These are phyloP conservation scores for Eilema sororculum DNA, from an alignment of 2,888 invertebrate species.

Conservation along the genomic window DNA sequence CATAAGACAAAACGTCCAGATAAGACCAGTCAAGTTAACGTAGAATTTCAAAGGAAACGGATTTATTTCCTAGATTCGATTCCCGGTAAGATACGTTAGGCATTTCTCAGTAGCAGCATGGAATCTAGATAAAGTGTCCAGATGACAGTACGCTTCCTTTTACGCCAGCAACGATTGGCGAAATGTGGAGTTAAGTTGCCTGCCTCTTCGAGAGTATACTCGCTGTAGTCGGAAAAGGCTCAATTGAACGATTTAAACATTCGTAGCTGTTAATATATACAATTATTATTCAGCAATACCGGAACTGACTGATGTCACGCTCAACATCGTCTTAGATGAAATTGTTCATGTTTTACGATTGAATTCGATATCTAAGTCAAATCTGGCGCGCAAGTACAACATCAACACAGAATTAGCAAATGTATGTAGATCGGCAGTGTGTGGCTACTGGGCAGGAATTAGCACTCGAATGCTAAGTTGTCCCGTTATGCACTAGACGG, in stretches of 20 bases:
- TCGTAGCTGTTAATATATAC: constrained; percentile 1
- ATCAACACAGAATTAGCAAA: constrained; percentile 21
- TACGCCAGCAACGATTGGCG: neutral
- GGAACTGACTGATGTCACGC: constrained; percentile 16
- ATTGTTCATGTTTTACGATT: constrained; percentile 8
- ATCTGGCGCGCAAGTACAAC: neutral
- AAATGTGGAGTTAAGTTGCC: neutral
- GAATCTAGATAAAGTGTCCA: neutral
- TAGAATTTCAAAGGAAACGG: neutral
- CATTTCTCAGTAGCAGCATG: neutral
- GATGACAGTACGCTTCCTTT: neutral
- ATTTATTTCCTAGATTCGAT: neutral
- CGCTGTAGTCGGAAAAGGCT: constrained; percentile 15
- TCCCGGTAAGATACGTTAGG: neutral
- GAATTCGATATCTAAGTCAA: constrained; percentile 1
- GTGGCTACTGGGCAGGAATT: constrained; percentile 20
- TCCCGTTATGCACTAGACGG: constrained; percentile 18
- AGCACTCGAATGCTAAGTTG: constrained; percentile 20
- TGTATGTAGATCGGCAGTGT: constrained; percentile 12
- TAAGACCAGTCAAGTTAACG: neutral
- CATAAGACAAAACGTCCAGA: neutral
- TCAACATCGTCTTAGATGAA: constrained; percentile 10
- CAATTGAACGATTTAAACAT: constrained; percentile 1
- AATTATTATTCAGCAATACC: neutral
- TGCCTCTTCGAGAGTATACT: neutral